These are phyloP conservation scores for Temnothorax longispinosus DNA, from an alignment of 1,140 invertebrate species.

Conservation along the genomic window DNA sequence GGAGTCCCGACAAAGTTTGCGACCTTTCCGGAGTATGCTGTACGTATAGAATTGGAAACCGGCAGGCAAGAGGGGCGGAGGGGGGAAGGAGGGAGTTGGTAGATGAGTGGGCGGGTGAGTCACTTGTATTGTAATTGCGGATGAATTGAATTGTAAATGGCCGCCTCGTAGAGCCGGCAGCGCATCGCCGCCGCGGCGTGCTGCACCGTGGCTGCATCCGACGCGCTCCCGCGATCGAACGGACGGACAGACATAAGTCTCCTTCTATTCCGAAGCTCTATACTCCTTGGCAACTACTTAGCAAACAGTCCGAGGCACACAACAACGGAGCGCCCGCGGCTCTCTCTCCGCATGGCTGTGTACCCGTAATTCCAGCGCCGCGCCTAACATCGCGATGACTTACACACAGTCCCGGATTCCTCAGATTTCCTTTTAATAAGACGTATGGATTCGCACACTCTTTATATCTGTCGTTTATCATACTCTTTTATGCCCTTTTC, in stretches of 20 bases:
- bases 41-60: neutral
- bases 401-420: neutral
- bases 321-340: neutral
- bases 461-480: neutral
- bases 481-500: neutral
- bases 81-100: neutral
- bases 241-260: conserved; percentile 43
- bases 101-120: conserved; percentile 8
- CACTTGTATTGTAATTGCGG: conserved; percentile 45
- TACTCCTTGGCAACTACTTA: conserved; percentile 59
- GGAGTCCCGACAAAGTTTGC: neutral
- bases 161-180: neutral
- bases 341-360: too few relatives aligned
- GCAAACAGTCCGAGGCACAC: conserved; percentile 44
- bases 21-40: neutral
- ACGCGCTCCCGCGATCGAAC: conserved; percentile 40
- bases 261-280: conserved; percentile 40
- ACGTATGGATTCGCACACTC: neutral
- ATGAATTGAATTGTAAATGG: conserved; percentile 60
- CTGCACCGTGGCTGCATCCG: conserved; percentile 9
- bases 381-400: neutral
- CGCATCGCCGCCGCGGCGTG: neutral
- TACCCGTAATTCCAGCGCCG: conserved; percentile 1
- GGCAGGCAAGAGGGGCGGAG: too few relatives aligned
- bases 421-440: neutral